A percentile compares a stretch with the other conserved stretches of the same genome.
Evolutionary conservation across 2,888 invertebrate genomes (phyloP).

Genomic region (Alviniconcha strummeri): DNA sequence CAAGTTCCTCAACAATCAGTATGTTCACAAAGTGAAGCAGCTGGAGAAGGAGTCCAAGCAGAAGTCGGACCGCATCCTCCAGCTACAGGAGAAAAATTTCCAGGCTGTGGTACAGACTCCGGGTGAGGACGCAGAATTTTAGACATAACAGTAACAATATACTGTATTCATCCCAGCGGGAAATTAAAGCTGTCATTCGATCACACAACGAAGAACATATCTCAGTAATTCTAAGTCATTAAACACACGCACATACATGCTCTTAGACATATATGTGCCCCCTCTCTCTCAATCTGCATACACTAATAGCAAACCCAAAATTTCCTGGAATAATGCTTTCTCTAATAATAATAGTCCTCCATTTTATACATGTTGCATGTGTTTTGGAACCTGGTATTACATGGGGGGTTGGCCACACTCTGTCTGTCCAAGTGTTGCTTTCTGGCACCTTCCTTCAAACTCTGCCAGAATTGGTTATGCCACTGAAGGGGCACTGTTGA

Average conservation of each 20-base stretch:
- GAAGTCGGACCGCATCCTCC: conserved; percentile 76
- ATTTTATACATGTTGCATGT: too few relatives aligned
- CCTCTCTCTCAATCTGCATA: neutral
- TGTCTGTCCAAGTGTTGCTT: too few relatives aligned
- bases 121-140: conserved; percentile 52
- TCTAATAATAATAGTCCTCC: too few relatives aligned
- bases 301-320: neutral
- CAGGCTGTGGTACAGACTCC: conserved; percentile 74
- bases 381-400: too few relatives aligned
- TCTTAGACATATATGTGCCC: neutral
- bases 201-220: too few relatives aligned
- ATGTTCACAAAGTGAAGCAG: conserved; percentile 78
- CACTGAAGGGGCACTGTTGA: too few relatives aligned
- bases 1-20: conserved; percentile 78
- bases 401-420: too few relatives aligned
- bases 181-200: neutral
- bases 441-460: too few relatives aligned
- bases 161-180: neutral
- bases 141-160: neutral
- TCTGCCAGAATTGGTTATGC: too few relatives aligned
- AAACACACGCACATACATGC: neutral
- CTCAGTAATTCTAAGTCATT: too few relatives aligned
- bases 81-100: conserved; percentile 75
- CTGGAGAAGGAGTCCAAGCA: conserved; percentile 80
- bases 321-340: too few relatives aligned